Conservation (phyloP, 1,140 invertebrate species). For the Homarus americanus region DNA sequence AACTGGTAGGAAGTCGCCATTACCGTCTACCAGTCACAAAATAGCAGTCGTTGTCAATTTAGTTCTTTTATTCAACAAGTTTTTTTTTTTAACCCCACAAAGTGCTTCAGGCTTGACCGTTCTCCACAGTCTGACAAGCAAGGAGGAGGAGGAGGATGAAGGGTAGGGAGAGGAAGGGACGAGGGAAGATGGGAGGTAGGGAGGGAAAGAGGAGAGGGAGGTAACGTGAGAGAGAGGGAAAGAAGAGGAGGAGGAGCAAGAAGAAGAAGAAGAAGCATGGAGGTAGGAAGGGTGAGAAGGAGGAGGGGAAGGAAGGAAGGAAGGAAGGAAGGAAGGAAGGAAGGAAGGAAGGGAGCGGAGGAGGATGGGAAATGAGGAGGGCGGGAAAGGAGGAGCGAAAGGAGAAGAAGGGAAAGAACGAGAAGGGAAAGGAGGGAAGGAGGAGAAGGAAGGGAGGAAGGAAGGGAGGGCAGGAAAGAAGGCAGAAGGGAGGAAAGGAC, state of each 20-base stretch:
- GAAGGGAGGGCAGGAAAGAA: neutral
- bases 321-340: no score
- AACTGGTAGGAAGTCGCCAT: no score
- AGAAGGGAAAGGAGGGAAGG: neutral
- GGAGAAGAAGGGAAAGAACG: no score
- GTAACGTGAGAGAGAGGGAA: no score
- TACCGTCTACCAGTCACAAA: no score
- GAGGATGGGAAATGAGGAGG: neutral
- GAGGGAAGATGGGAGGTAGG: conserved; percentile 7
- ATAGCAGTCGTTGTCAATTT: neutral
- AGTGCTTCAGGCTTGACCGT: no score
- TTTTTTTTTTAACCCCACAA: no score
- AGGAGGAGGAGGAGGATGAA: neutral
- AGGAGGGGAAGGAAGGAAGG: neutral
- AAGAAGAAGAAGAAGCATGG: no score
- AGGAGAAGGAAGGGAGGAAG: neutral
- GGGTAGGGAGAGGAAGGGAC: neutral
- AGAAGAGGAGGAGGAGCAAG: neutral
- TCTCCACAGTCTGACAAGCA: no score
- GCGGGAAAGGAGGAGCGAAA: neutral
- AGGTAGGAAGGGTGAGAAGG: no score
- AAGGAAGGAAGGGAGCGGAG: neutral
- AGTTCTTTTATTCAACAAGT: no score
- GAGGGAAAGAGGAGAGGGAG: neutral
- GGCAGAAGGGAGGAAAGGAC: neutral